A percentile compares a stretch with the other conserved stretches of the same genome.
Conservation (phyloP, 2,888 invertebrate genomes). For the Caenorhabditis macrosperma region DNA sequence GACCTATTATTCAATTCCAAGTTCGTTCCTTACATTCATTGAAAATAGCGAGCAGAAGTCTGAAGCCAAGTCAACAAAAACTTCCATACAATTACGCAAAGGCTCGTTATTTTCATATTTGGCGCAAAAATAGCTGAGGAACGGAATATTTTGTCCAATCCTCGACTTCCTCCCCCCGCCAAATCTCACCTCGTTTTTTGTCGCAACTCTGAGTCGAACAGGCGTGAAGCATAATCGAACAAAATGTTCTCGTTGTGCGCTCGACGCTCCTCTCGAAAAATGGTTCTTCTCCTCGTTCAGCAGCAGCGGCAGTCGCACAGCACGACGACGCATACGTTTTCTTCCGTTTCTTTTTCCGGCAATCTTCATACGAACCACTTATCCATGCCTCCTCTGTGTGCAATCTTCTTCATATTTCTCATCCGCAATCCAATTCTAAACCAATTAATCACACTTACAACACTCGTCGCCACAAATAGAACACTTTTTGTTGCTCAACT, state of each 20-base stretch:
- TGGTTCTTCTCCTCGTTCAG: constrained; percentile 23
- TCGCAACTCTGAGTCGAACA: no score
- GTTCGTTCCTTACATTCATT: constrained; percentile 2
- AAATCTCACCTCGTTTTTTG: no score
- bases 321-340: constrained; percentile 55
- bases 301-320: constrained; percentile 23
- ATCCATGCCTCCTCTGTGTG: constrained; percentile 47
- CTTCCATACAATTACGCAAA: constrained; percentile 28
- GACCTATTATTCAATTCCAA: no score
- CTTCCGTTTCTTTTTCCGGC: constrained; percentile 64
- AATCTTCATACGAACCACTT: constrained; percentile 64
- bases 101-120: constrained; percentile 1
- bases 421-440: background rate
- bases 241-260: background rate
- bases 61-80: constrained; percentile 27
- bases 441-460: background rate
- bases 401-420: constrained; percentile 47
- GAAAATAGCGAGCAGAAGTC: constrained; percentile 13
- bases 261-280: constrained; percentile 5
- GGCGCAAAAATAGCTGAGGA: background rate
- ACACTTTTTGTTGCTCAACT: background rate
- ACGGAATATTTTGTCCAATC: background rate
- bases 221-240: background rate
- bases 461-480: background rate
- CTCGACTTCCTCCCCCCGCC: no score